Base-by-base conservation (phyloP, 2,888 invertebrate genomes). In the Petrolisthes cinctipes region DNA sequence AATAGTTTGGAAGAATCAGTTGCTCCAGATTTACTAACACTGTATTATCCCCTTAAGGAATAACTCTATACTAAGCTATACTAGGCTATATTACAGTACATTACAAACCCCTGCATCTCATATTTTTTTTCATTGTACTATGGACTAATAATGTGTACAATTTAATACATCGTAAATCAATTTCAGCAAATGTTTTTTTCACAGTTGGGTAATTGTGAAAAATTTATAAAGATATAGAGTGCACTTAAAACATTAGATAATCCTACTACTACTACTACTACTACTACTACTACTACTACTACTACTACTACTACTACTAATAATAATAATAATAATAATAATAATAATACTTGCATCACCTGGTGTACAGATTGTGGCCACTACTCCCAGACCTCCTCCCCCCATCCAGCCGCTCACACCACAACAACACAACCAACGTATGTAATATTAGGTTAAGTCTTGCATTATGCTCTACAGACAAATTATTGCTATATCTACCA, bases 351-450 rank as follows among this genome's bases (percentile, higher is more conserved):
- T 75, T 78, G 17, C 37, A 37, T 37, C 1, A 37, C 37, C 37
- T 37, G 0, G 37, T 37, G 37, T 7, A 23, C 56, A 79, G 79
- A 23, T 79, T 6, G 79, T 54, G 1, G 56, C 17, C 20, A 79
- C 54, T n/a, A 53, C 54, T 54, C 82, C 66, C 23, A 37, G 37
- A 37, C 82, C 37, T 4, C 82, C 82, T 5, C 53, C 37, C n/a
- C 82, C 82, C 82, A 82, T 82, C 66, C 53, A 20, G 23, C 82
- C 82, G 11, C 9, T 82, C 17, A 66, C 82, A n/a, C 68, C 11
- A 86, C 80, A 51, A 88, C 87, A 56, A 73, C 14, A 73, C 37
- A 23, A 17, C 37, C 37, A 17, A 14, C 37, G 7, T 5, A 20
- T 37, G 56, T 7, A 56, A 57, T 37, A 37, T 0, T 37, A 53